Evolutionary conservation across 2,113 vertebrate species (phyloP).

Genomic region (Pituophis catenifer): DNA sequence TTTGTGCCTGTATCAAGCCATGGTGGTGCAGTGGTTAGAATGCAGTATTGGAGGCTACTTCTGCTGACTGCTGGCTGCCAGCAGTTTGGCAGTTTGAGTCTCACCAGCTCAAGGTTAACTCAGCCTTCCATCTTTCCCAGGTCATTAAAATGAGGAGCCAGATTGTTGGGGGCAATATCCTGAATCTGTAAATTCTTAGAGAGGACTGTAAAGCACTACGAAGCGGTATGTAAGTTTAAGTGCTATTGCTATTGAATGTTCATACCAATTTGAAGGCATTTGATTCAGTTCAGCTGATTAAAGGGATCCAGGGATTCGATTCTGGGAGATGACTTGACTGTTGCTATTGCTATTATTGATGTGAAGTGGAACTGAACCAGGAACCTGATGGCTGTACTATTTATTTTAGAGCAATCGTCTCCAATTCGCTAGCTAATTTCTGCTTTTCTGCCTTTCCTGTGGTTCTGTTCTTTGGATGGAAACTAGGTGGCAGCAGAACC

Average conservation of each 20-base stretch:
- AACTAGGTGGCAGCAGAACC: slow-evolving; percentile 63
- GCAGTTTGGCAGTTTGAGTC: not conserved
- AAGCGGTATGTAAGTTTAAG: not conserved
- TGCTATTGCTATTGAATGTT: not conserved
- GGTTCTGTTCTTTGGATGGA: not conserved
- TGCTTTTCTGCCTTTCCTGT: slow-evolving; percentile 1
- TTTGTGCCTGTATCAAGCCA: not conserved
- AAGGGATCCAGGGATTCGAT: not conserved
- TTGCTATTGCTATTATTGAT: not conserved
- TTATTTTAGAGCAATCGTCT: slow-evolving; percentile 24
- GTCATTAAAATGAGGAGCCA: not conserved
- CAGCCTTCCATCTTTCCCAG: not conserved
- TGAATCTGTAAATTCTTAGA: not conserved
- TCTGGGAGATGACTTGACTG: not conserved
- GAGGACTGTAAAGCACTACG: not conserved
- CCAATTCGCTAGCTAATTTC: slow-evolving; percentile 36
- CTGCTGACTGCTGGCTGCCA: not conserved
- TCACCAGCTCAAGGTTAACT: not conserved
- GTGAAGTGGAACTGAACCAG: slow-evolving; percentile 19
- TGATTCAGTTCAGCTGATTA: not conserved
- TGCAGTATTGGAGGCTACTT: not conserved
- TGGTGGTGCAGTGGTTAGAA: not conserved
- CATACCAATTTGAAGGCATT: not conserved
- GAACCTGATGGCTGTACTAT: not conserved
- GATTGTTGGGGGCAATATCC: not conserved